Base-by-base conservation (phyloP, 2,113 vertebrate genomes). In the Prochilodus magdalenae region DNA sequence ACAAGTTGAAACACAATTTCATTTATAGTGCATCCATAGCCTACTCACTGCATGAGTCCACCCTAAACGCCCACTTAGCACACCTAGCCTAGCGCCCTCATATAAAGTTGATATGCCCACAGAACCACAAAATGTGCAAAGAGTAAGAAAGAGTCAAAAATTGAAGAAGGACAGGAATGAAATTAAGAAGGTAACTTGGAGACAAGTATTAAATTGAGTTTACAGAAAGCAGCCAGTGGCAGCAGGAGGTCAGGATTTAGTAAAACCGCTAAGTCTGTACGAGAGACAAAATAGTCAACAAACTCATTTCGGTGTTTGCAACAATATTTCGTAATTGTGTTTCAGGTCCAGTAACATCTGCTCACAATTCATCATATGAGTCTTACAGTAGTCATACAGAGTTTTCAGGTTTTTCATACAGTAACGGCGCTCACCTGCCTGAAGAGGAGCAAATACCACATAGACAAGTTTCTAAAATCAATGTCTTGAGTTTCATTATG, bases 331-430 rank as follows among this genome's bases (percentile, higher is more conserved):
- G 27, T 63, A 20, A 14, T 26, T 66, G 26, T 67, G n/a, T 77
- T 77, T 66, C 20, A 49, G 47, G 11, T 62, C 27, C 63, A 22
- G 5, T 13, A 67, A 51, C 29, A 67, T 55, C 75, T 77, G 75
- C 14, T 66, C 36, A 67, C 20, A 53, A 51, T 67, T 67, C 7
- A 36, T 78, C 30, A 33, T 67, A n/a, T n/a, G 22, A 26, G 33
- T 36, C 49, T 66, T 11, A 33, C 44, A 66, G 27, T 66, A 33
- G 40, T 63, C 40, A 40, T 66, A 10, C 15, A 22, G 30, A 44
- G 11, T 10, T 5, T 67, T 40, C 8, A 44, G 16, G 47, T 24
- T 16, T 69, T 70, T 14, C n/a, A 24, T n/a, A 22, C 66, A 24
- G 36, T 44, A 70, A 24, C 33, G n/a, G 66, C 5, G 2, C 36